Evolutionary conservation across 2,888 invertebrate species (phyloP).

Genomic region (Leptinotarsa peninsularis): DNA sequence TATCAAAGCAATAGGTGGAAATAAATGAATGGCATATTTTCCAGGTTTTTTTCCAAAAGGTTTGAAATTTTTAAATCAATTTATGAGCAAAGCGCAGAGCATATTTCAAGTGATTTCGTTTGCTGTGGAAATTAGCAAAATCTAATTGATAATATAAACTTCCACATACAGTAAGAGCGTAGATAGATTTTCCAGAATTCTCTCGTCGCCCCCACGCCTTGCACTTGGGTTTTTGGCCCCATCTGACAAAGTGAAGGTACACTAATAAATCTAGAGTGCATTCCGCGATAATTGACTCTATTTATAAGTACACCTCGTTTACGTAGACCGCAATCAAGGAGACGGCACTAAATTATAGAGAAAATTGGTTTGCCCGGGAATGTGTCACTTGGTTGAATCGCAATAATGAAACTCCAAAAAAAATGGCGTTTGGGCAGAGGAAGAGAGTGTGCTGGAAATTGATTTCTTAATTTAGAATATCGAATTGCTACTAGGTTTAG

Average conservation of each 20-base stretch:
- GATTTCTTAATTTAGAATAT: conserved; percentile 28
- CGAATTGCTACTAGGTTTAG: neutral
- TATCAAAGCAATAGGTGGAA: no score
- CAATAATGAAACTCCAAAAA: conserved; percentile 28
- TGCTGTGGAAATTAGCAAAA: no score
- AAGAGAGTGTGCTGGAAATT: conserved; percentile 17
- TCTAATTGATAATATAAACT: no score
- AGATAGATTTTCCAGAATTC: neutral
- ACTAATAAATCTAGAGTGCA: conserved; percentile 51
- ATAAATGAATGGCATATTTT: no score
- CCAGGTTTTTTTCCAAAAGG: no score
- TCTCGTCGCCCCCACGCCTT: neutral
- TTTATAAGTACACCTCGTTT: conserved; percentile 52
- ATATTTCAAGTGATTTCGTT: no score
- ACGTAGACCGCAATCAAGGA: conserved; percentile 27
- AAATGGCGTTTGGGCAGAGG: conserved; percentile 12
- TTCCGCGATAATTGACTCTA: conserved; percentile 54
- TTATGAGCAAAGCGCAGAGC: no score
- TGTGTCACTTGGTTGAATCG: conserved; percentile 43
- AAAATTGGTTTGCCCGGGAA: conserved; percentile 51
- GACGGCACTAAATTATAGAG: conserved; percentile 39
- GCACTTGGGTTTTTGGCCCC: conserved; percentile 17
- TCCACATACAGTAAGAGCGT: no score
- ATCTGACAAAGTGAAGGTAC: conserved; percentile 25
- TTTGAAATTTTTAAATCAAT: no score